A percentile compares a stretch with the other conserved stretches of the same genome.
Evolutionary conservation across 2,797 vertebrate species (phyloP).

Genomic region (Argentina silus): DNA sequence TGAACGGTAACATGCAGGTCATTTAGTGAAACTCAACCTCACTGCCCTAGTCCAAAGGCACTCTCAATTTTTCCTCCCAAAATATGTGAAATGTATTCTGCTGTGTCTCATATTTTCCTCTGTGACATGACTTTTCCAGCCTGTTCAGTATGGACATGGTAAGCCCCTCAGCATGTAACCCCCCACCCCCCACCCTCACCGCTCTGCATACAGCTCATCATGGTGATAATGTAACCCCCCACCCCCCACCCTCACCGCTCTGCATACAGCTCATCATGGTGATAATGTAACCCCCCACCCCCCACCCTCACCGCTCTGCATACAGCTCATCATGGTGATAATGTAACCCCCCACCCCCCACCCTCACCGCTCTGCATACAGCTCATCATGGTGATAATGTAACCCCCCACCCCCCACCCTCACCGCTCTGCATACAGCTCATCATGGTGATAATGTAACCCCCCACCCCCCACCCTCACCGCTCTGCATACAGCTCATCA

Average conservation of each 20-base stretch:
- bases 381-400: conserved; percentile 50
- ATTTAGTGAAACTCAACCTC: background rate
- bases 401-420: too few relatives aligned
- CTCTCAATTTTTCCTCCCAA: background rate
- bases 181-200: background rate
- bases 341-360: too few relatives aligned
- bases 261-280: too few relatives aligned
- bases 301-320: conserved; percentile 14
- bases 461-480: background rate
- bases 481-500: conserved; percentile 39
- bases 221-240: conserved; percentile 44
- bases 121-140: conserved; percentile 21
- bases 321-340: conserved; percentile 43
- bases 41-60: background rate
- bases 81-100: conserved; percentile 17
- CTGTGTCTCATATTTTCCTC: background rate
- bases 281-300: too few relatives aligned
- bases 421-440: conserved; percentile 33
- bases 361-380: conserved; percentile 22
- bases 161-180: conserved; percentile 9
- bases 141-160: conserved; percentile 21
- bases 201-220: conserved; percentile 34
- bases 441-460: conserved; percentile 31
- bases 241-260: background rate
- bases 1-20: background rate